Percentiles rank a stretch among this genome's conserved stretches.
These are phyloP conservation scores for Psylliodes chrysocephalus DNA, from an alignment of 2,888 invertebrate genomes.

Conservation along the genomic window DNA sequence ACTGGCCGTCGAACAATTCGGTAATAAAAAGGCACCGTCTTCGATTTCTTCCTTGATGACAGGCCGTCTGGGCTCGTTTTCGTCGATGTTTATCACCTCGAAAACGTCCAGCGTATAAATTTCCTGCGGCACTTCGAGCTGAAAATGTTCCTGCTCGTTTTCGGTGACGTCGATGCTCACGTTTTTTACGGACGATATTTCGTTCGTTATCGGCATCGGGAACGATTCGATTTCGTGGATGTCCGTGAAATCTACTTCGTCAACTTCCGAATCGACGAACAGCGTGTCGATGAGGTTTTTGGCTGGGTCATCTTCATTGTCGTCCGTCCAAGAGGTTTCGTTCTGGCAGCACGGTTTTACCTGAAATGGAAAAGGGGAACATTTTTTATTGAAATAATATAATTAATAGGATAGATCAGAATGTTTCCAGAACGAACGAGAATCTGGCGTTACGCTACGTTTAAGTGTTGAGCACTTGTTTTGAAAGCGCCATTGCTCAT, in stretches of 20 bases:
- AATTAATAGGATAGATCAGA: neutral
- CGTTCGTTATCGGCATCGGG: neutral
- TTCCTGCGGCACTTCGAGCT: constrained; percentile 43
- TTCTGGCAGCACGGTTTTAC: constrained; percentile 16
- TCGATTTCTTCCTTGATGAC: constrained; percentile 19
- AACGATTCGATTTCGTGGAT: constrained; percentile 3
- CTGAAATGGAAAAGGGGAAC: neutral
- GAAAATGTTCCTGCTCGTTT: constrained; percentile 33
- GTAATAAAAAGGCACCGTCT: constrained; percentile 11
- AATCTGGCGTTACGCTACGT: too few species aligned
- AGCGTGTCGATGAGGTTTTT: constrained; percentile 26
- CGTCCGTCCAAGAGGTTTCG: constrained; percentile 1
- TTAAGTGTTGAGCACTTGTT: too few species aligned
- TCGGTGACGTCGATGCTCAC: constrained; percentile 39
- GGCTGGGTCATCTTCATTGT: neutral
- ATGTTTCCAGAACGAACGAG: too few species aligned
- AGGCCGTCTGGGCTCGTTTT: constrained; percentile 1
- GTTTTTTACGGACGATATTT: constrained; percentile 10
- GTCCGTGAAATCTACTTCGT: constrained; percentile 17
- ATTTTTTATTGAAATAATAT: neutral
- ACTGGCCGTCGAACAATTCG: neutral
- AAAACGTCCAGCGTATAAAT: constrained; percentile 36
- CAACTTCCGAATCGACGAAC: constrained; percentile 34
- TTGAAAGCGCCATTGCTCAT: too few species aligned
- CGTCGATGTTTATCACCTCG: constrained; percentile 32